phyloP scores from a whole-genome alignment of 1,140 invertebrate genomes.

The Micrasema minimum region DNA sequence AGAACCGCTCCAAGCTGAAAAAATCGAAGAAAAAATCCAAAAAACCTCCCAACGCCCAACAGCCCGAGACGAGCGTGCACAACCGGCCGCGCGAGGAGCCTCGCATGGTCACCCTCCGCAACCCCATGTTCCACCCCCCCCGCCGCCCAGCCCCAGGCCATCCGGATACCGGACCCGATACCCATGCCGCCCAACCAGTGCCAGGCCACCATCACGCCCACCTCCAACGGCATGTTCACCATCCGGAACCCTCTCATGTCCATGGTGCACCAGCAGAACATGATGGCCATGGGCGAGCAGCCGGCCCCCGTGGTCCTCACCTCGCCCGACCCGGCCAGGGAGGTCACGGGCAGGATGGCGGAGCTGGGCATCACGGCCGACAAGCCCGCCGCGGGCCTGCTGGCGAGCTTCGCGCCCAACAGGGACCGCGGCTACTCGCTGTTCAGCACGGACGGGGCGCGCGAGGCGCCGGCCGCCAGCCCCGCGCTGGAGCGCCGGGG shows the following conservation, averaged over 20 bases:
- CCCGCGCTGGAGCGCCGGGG: not conserved
- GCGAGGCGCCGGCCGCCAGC: conserved; percentile 33
- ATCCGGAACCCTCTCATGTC: conserved; percentile 76
- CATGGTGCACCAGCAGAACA: conserved; percentile 63
- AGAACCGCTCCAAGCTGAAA: conserved; percentile 57
- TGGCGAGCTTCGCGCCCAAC: conserved; percentile 61
- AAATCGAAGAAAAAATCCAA: conserved; percentile 64
- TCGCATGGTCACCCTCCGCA: conserved; percentile 80
- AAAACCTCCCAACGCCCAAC: conserved; percentile 54
- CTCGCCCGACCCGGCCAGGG: conserved; percentile 50
- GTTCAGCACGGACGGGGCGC: conserved; percentile 56
- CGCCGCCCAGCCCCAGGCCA: conserved; percentile 62
- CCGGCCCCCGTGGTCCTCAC: conserved; percentile 30
- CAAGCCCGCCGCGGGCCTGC: conserved; percentile 50
- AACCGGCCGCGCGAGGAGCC: conserved; percentile 57
- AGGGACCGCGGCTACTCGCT: conserved; percentile 62
- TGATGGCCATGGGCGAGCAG: conserved; percentile 55
- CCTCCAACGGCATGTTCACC: conserved; percentile 78
- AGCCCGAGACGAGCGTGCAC: conserved; percentile 23
- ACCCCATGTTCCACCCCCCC: conserved; percentile 75
- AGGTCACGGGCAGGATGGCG: conserved; percentile 56
- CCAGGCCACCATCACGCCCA: conserved; percentile 65
- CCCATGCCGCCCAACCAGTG: conserved; percentile 64
- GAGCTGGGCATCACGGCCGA: conserved; percentile 28
- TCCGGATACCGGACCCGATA: conserved; percentile 60